These are phyloP conservation scores for Pterostichus niger DNA, from an alignment of 2,888 invertebrate species.

Conservation along the genomic window DNA sequence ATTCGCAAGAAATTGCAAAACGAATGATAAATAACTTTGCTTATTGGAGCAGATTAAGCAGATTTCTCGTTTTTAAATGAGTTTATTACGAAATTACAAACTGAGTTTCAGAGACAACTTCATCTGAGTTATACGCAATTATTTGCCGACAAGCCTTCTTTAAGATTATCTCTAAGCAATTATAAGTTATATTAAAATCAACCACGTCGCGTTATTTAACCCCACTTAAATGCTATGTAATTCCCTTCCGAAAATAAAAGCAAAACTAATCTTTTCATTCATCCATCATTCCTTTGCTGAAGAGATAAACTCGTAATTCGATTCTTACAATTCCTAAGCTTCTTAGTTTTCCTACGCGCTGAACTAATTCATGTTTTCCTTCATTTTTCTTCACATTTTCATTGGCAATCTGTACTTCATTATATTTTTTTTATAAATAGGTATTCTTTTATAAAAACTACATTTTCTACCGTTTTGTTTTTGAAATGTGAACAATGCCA, in stretches of 20 bases:
- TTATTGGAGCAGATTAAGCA: constrained; percentile 61
- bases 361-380: constrained; percentile 4
- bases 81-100: constrained; percentile 61
- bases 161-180: constrained; percentile 48
- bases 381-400: background rate
- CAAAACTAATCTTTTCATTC: constrained; percentile 36
- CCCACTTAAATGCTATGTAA: constrained; percentile 10
- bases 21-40: constrained; percentile 58
- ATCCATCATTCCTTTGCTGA: background rate
- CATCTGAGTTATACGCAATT: constrained; percentile 41
- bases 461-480: no score
- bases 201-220: constrained; percentile 30
- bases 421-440: no score
- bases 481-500: no score
- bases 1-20: constrained; percentile 19
- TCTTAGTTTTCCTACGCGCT: background rate
- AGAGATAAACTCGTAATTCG: constrained; percentile 24
- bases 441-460: no score
- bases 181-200: constrained; percentile 41
- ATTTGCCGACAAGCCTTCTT: constrained; percentile 22
- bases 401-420: no score
- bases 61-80: constrained; percentile 61
- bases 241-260: constrained; percentile 20
- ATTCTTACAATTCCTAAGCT: constrained; percentile 17
- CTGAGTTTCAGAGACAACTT: constrained; percentile 47